Base-by-base conservation (phyloP, 2,797 vertebrate genomes). In the Champsocephalus gunnari region DNA sequence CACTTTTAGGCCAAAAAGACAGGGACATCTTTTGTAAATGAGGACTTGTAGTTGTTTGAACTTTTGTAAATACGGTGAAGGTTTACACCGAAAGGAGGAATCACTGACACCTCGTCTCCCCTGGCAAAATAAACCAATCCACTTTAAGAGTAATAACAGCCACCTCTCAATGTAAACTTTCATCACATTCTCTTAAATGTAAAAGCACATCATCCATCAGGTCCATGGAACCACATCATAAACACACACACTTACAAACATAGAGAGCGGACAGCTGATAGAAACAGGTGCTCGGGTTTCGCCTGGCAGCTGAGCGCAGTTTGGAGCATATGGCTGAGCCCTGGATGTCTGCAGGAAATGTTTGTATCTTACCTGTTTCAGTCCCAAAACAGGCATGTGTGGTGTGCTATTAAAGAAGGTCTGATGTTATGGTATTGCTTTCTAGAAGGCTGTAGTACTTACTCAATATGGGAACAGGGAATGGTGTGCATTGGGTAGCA, bases 271-370 rank as follows among this genome's bases (percentile, higher is more conserved):
- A 88, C 89, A 89, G 87, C 89, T 91, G 91, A 91, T 71, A 65
- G 65, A 85, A 85, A 88, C 91, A 93, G 89, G 90, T 86, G 88
- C 71, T 68, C 70, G 85, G 74, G 85, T 83, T 87, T 80, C 6
- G 24, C 58, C 66, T 77, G 81, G 80, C 84, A 89, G 86, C 87
- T 83, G 82, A 89, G 86, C 80, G 72, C 88, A 86, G 86, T 70
- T 73, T 75, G 86, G 5, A 88, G 82, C 88, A 87, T 90, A 91
- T 88, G 89, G 83, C 14, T 59, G 50, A 71, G 73, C 75, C 86
- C 67, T 76, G 57, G 48, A 74, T 55, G 78, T 80, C 74, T 74
- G 59, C 70, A 71, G 19, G 3, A 66, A 81, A 71, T 68, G 75
- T 77, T 82, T 85, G 81, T 24, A 75, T 79, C 70, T 82, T 83